Conservation (phyloP, 1,140 invertebrate genomes). For the Drosophila sp. region DNA sequence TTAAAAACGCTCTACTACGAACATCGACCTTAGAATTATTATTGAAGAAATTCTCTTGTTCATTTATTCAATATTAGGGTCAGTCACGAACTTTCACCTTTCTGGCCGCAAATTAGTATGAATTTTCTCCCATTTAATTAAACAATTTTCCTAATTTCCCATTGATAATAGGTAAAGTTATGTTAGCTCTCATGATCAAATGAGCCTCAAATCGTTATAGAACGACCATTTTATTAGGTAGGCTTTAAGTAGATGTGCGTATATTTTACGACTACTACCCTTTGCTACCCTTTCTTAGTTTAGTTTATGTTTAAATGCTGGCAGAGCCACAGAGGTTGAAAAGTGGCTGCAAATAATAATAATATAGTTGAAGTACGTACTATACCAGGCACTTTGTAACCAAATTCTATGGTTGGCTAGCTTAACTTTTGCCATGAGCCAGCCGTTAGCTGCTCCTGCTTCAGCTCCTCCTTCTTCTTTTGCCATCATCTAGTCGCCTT, state of each 20-base stretch:
- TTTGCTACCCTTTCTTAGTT: conserved; percentile 7
- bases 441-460: neutral
- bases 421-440: conserved; percentile 46
- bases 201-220: too few relatives aligned
- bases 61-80: too few relatives aligned
- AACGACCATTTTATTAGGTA: too few relatives aligned
- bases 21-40: neutral
- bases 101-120: neutral
- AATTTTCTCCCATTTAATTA: conserved; percentile 1
- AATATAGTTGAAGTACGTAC: conserved; percentile 45
- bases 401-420: conserved; percentile 59
- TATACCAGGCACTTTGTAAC: conserved; percentile 29
- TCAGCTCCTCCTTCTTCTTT: neutral
- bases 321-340: conserved; percentile 26
- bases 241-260: neutral
- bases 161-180: neutral
- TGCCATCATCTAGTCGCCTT: neutral
- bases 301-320: conserved; percentile 61
- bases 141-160: conserved; percentile 4
- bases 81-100: neutral
- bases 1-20: neutral
- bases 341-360: conserved; percentile 57
- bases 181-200: neutral
- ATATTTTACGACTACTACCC: conserved; percentile 2
- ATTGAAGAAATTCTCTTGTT: too few relatives aligned